phyloP scores from a whole-genome alignment of 2,113 vertebrate genomes.

The Aphelocoma coerulescens region DNA sequence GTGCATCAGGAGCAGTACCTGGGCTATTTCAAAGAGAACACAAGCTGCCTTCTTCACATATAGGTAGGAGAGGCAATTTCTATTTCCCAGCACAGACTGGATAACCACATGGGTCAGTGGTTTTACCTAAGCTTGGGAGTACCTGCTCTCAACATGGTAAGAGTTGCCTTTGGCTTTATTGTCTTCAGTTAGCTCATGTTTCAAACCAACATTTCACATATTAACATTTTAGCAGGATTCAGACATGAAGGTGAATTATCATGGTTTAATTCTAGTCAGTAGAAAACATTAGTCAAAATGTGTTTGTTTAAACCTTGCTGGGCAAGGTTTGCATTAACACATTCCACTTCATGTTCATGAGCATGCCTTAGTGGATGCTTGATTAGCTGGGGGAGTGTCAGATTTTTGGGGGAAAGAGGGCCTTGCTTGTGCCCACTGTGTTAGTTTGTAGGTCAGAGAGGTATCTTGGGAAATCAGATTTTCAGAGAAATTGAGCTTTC shows the following conservation, averaged over 20 bases:
- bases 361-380: neutral
- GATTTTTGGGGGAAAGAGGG: neutral
- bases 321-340: neutral
- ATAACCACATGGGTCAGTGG: neutral
- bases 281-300: neutral
- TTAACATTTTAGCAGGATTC: neutral
- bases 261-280: neutral
- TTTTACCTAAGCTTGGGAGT: neutral
- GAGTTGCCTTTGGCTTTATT: neutral
- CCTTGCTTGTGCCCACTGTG: neutral
- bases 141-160: neutral
- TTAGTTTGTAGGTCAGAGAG: neutral
- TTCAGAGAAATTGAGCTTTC: neutral
- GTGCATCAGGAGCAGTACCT: neutral
- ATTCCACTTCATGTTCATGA: neutral
- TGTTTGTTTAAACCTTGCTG: neutral
- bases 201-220: neutral
- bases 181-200: neutral
- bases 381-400: neutral
- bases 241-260: neutral
- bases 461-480: neutral
- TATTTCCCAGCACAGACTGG: neutral
- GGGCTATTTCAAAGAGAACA: neutral
- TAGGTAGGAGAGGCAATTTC: neutral
- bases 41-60: neutral